Percentiles rank a stretch among this genome's conserved stretches.
Evolutionary conservation across 2,888 invertebrate genomes (phyloP).

Genomic region (Blera fallax): DNA sequence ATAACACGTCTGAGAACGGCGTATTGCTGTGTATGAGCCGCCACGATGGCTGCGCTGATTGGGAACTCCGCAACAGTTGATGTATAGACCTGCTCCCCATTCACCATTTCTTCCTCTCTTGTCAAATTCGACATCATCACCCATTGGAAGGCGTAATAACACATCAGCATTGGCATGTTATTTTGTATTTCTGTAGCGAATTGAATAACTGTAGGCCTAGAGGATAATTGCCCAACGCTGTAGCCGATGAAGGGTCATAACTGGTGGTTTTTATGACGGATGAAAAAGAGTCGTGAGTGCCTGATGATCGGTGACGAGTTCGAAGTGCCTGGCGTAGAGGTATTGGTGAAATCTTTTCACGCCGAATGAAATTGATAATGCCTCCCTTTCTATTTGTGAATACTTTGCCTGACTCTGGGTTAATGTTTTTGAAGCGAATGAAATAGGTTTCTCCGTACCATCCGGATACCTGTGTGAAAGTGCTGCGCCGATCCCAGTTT

Average conservation of each 20-base stretch:
- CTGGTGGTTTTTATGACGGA: no score
- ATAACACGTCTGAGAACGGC: no score
- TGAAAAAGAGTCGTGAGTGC: background rate
- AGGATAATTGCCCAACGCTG: constrained; percentile 50
- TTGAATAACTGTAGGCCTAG: constrained; percentile 29
- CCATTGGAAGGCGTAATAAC: constrained; percentile 5
- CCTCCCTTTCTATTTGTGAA: constrained; percentile 52
- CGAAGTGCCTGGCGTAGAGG: constrained; percentile 44
- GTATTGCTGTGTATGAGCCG: no score
- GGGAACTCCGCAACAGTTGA: no score
- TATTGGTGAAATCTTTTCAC: constrained; percentile 48
- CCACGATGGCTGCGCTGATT: no score
- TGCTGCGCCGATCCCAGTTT: background rate
- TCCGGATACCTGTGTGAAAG: background rate
- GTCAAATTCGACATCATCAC: constrained; percentile 5
- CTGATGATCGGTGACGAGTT: constrained; percentile 42
- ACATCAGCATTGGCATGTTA: background rate
- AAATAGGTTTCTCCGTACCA: constrained; percentile 46
- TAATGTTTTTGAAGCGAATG: background rate
- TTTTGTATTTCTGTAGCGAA: background rate
- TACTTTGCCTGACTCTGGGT: constrained; percentile 13
- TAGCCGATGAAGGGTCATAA: constrained; percentile 37
- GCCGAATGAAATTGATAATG: constrained; percentile 33
- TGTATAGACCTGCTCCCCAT: background rate
- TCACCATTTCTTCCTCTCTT: background rate